Base-by-base conservation (phyloP, 2,888 invertebrate species). In the Cheilosia urbana region DNA sequence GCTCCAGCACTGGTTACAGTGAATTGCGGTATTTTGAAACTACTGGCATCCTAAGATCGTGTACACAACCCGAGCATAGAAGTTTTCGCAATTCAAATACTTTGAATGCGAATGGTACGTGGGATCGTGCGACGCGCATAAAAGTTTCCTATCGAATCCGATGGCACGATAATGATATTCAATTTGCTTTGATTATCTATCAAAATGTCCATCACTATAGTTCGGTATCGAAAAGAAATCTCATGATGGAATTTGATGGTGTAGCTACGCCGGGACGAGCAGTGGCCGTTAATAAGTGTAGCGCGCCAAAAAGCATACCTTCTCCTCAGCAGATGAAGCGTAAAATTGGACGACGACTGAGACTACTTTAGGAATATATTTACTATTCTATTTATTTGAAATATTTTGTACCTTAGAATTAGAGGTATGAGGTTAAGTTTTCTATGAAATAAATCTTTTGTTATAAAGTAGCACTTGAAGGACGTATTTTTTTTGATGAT, bases 161-260 rank as follows among this genome's bases (percentile, higher is more conserved):
- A 34, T 42, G 88, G 15, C 69, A 87, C 34, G 89, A 89, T 76
- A 89, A 90, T 72, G 88, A 89, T 72, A 78, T 90, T 63, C 89
- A 90, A 88, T 90, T 90, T 66, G 90, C 89, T 9, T 85, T 90
- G 66, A 88, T 90, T 15, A 89, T 90, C 51, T 90, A 90, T 85
- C 90, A 89, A 69, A 88, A 89, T 68, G 34, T 89, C n/a, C 87
- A 72, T 68, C 62, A 65, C 17, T 81, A 81, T 27, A 85, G 76
- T 58, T 63, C 40, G 15, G 58, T 63, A 55, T 63, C 88, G n/a
- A 88, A 88, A 47, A 88, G 90, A 45, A 90, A 90, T 88, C 87
- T 90, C 9, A 88, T 90, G 82, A 66, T 79, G n/a, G 89, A 90
- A 84, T 90, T 90, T 77, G 75, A 88, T 42, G 83, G 88, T 78